These are phyloP conservation scores for Gallinago paraguaiae DNA, from an alignment of 2,113 vertebrate genomes.

Conservation along the genomic window DNA sequence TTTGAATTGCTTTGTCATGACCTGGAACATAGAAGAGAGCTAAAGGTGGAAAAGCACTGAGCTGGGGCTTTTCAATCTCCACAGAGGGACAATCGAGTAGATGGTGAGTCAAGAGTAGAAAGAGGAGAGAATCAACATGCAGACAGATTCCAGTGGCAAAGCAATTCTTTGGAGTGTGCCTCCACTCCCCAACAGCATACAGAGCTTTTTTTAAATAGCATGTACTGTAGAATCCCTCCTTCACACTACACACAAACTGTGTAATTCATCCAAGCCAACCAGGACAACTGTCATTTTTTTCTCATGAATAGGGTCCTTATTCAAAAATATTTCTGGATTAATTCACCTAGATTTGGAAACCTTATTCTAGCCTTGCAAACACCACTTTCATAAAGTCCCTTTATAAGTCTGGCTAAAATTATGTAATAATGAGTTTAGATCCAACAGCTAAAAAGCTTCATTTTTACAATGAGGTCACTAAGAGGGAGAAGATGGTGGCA, in stretches of 20 bases:
- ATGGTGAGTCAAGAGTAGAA: neutral
- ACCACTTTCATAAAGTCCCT: constrained; percentile 22
- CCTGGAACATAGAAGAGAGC: neutral
- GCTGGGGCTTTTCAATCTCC: neutral
- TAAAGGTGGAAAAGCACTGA: neutral
- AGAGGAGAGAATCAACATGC: neutral
- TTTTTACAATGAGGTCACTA: constrained; percentile 44
- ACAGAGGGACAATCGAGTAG: accelerated
- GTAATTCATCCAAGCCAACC: neutral
- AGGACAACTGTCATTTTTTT: neutral
- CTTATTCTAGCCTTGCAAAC: constrained; percentile 23
- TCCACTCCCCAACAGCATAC: neutral
- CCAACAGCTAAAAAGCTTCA: neutral
- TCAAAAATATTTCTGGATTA: constrained; percentile 33
- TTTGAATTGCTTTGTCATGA: neutral
- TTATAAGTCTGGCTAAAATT: constrained; percentile 38
- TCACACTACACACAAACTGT: neutral
- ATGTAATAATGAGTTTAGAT: constrained; percentile 29
- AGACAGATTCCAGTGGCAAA: accelerated
- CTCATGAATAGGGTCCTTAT: constrained; percentile 1
- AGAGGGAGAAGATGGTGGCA: constrained; percentile 7
- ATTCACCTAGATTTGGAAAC: constrained; percentile 17
- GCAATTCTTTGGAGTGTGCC: neutral
- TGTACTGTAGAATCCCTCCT: neutral
- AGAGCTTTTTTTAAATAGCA: neutral